A percentile compares a stretch with the other conserved stretches of the same genome.
These are phyloP conservation scores for Drymonia ruficornis DNA, from an alignment of 2,888 invertebrate genomes.

Conservation along the genomic window DNA sequence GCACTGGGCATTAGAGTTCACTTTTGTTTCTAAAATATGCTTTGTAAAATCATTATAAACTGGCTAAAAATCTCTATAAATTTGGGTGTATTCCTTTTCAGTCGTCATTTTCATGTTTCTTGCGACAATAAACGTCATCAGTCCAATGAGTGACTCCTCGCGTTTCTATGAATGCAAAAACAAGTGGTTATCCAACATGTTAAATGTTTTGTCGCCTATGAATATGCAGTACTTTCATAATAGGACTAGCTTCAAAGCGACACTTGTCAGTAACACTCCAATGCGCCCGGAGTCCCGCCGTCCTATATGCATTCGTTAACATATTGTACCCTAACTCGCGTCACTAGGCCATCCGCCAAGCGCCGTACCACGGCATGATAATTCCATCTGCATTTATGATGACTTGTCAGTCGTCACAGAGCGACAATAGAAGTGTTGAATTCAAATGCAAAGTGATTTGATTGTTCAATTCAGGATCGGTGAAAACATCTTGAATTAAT, in stretches of 20 bases:
- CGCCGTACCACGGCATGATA: slow-evolving; percentile 4
- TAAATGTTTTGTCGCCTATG: not conserved
- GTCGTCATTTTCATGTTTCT: no score
- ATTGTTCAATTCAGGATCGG: slow-evolving; percentile 1
- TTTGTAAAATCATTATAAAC: no score
- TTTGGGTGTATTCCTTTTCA: no score
- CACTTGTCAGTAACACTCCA: slow-evolving; percentile 1
- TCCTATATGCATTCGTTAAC: slow-evolving; percentile 54
- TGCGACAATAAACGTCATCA: no score
- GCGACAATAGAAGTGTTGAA: slow-evolving; percentile 4
- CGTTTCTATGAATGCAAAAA: no score
- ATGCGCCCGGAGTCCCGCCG: slow-evolving; percentile 15
- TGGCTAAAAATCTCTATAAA: no score
- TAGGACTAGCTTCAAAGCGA: not conserved
- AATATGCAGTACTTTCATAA: not conserved
- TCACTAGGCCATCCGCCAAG: slow-evolving; percentile 15
- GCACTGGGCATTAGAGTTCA: no score
- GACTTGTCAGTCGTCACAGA: not conserved
- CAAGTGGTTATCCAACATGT: not conserved
- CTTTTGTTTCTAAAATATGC: no score
- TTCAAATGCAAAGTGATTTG: slow-evolving; percentile 3
- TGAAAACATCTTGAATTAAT: not conserved
- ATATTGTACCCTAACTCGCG: slow-evolving; percentile 3
- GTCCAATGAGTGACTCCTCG: no score
- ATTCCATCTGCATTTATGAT: slow-evolving; percentile 3